Evolutionary conservation across 2,888 invertebrate genomes (phyloP).

Genomic region (Arctia plantaginis): DNA sequence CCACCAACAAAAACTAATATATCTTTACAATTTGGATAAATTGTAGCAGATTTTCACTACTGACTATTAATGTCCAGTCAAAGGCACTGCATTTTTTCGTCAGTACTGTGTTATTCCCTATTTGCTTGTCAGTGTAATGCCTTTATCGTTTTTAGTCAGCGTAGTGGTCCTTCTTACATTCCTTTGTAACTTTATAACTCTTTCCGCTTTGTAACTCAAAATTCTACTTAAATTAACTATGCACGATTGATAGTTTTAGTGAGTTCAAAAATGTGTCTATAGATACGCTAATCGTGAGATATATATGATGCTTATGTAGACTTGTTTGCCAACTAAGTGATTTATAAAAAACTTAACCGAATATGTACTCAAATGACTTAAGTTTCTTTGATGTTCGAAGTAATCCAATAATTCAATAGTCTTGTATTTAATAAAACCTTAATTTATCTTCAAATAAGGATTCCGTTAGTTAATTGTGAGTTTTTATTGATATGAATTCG

Average conservation of each 20-base stretch:
- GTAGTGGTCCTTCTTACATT: no score
- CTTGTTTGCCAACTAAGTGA: constrained; percentile 1
- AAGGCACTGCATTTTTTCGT: no score
- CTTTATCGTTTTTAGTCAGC: no score
- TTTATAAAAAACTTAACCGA: constrained; percentile 6
- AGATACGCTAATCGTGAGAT: neutral
- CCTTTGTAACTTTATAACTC: no score
- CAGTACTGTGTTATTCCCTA: no score
- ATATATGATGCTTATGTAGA: neutral
- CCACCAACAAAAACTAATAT: no score
- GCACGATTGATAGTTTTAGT: neutral
- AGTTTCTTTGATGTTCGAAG: neutral
- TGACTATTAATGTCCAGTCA: no score
- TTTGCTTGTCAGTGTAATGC: no score
- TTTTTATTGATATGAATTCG: neutral
- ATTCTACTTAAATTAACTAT: neutral
- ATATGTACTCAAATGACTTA: constrained; percentile 18
- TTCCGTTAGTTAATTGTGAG: neutral
- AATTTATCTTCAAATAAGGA: constrained; percentile 9
- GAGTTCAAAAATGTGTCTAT: neutral
- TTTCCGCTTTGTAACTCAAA: neutral
- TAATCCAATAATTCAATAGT: constrained; percentile 18
- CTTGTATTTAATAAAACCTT: constrained; percentile 11
- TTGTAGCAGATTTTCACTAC: no score
- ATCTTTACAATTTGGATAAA: no score